Conservation (phyloP, 2,888 invertebrate species). For the Anagyrus pseudococci region DNA sequence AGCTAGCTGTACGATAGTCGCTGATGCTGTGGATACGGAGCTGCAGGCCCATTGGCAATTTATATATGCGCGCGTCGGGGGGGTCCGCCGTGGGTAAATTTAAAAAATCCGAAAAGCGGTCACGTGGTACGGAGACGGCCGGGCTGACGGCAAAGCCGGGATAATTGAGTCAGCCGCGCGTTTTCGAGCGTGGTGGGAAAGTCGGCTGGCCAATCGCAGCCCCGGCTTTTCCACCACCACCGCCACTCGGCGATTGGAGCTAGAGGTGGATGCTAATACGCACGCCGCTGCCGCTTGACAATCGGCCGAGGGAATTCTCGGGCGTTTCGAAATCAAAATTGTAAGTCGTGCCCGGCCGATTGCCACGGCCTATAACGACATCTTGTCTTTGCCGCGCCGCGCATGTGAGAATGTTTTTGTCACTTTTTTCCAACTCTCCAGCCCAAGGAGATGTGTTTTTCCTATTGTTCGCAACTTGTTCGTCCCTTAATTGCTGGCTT, state of each 20-base stretch:
- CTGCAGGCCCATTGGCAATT: slow-evolving; percentile 47
- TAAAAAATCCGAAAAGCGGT: slow-evolving; percentile 49
- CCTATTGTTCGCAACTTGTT: background rate
- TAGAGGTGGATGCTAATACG: background rate
- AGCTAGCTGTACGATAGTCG: slow-evolving; percentile 7
- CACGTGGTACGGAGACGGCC: slow-evolving; percentile 30
- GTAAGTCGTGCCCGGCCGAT: background rate
- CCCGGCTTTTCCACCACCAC: background rate
- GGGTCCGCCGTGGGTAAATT: slow-evolving; percentile 31
- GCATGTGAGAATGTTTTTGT: background rate
- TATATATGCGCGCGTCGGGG: slow-evolving; percentile 45
- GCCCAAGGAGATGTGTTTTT: background rate
- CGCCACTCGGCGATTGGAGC: background rate
- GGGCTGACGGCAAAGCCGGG: slow-evolving; percentile 50
- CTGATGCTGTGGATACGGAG: slow-evolving; percentile 2
- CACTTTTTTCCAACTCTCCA: background rate
- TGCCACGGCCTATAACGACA: background rate
- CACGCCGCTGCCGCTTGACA: background rate
- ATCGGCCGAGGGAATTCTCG: slow-evolving; percentile 15
- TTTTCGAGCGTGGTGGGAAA: slow-evolving; percentile 43
- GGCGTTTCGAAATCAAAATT: slow-evolving; percentile 28
- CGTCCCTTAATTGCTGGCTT: too few relatives aligned
- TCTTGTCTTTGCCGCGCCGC: background rate
- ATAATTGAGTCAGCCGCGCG: slow-evolving; percentile 55
- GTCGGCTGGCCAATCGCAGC: slow-evolving; percentile 44